phyloP scores from a whole-genome alignment of 2,888 invertebrate species.

The Hecatera dysodea region DNA sequence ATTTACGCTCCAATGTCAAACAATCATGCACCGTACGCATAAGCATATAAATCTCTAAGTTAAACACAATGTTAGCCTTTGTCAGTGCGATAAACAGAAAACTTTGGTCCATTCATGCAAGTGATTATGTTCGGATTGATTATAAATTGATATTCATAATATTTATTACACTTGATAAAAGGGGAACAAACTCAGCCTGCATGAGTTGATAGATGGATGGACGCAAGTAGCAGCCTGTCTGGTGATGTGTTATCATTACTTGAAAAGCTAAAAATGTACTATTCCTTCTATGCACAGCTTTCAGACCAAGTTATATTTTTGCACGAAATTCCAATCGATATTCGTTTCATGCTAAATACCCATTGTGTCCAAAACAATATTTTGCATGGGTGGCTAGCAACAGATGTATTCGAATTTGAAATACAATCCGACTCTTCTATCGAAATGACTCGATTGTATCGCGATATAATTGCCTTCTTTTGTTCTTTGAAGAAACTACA shows the following conservation, averaged over 20 bases:
- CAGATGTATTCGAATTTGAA: constrained; percentile 29
- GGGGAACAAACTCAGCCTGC: constrained; percentile 1
- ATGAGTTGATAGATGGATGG: neutral
- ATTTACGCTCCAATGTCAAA: constrained; percentile 56
- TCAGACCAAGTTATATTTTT: constrained; percentile 18
- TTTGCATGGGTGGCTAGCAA: constrained; percentile 16
- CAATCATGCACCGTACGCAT: constrained; percentile 48
- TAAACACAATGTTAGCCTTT: constrained; percentile 44
- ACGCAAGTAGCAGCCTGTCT: neutral
- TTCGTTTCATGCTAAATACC: constrained; percentile 3
- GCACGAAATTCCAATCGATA: constrained; percentile 30
- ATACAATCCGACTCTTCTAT: constrained; percentile 11
- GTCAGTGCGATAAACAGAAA: constrained; percentile 54
- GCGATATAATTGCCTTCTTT: constrained; percentile 46
- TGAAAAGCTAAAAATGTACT: neutral
- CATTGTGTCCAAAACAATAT: constrained; percentile 1
- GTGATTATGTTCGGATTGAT: constrained; percentile 42
- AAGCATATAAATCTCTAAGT: constrained; percentile 47
- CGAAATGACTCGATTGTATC: constrained; percentile 17
- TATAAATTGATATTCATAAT: constrained; percentile 37
- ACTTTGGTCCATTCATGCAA: constrained; percentile 50
- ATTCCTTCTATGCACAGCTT: neutral
- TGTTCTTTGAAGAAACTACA: constrained; percentile 49
- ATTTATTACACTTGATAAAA: constrained; percentile 23
- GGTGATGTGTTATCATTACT: neutral